These are phyloP conservation scores for Halcyon badia DNA, from an alignment of 2,797 vertebrate species.

Conservation along the genomic window DNA sequence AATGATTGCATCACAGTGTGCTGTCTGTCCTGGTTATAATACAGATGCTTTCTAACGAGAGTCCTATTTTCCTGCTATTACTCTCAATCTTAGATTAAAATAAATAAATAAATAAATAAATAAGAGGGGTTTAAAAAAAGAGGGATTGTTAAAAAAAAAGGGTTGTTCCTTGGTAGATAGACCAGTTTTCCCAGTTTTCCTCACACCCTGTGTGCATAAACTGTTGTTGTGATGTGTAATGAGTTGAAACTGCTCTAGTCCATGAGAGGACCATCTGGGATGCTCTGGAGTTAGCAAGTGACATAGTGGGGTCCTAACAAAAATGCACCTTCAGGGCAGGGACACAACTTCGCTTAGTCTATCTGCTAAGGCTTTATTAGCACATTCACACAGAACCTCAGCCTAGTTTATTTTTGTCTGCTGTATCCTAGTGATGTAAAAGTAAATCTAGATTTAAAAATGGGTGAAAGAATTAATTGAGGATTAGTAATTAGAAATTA, in stretches of 20 bases:
- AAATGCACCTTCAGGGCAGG: neutral
- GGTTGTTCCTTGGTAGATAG: neutral
- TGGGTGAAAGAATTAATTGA: neutral
- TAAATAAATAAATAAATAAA: neutral
- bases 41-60: neutral
- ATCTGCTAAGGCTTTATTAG: neutral
- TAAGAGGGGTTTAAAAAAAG: too few relatives aligned
- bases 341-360: neutral
- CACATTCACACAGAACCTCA: neutral
- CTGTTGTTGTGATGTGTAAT: neutral
- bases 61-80: neutral
- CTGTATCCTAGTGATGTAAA: neutral
- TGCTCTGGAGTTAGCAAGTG: neutral
- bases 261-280: neutral
- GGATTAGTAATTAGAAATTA: neutral
- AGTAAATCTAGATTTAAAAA: neutral
- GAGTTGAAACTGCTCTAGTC: neutral
- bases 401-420: neutral
- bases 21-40: neutral
- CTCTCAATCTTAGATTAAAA: neutral
- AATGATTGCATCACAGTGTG: neutral
- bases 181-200: neutral
- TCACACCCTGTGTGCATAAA: neutral
- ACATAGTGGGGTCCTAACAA: neutral
- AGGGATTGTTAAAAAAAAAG: too few relatives aligned